Evolutionary conservation across 2,797 vertebrate species (phyloP), one percentile per base, ranked within the genome.

Genomic region (Micropoecilia bifurca): DNA sequence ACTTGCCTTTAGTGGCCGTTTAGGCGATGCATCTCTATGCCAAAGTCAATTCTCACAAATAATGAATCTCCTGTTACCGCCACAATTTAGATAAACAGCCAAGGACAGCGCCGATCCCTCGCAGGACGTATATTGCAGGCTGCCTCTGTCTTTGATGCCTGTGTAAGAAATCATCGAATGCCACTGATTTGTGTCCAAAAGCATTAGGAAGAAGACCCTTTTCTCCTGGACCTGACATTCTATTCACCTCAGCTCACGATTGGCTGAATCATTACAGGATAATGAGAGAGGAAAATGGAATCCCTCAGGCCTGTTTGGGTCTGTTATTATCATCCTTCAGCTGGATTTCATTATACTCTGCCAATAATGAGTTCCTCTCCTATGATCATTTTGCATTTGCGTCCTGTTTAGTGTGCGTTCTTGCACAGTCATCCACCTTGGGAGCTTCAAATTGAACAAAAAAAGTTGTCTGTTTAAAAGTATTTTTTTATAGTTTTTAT

Each of bases 231-330:
- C 80, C 79, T 80, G 77, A 79, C 86, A 79, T 80, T 87, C 82
- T 87, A 36, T 83, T 89, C 89, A 80, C 78, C 87, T 88, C 91
- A 66, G 84, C 87, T 84, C 88, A 85, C 78, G 85, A 86, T 92
- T 83, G 90, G 81, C 86, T 73, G 79, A 73, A 74, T 87, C 84
- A 89, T 94, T 89, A 90, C 89, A 63, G 87, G 39, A 80, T 91
- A 92, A 93, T 91, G 89, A 94, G 82, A 88, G 87, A 75, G 83
- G 87, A 87, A 87, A 93, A 91, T 91, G 88, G 88, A 93, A 80
- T 89, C 89, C 84, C 84, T 81, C 53, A 20, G 83, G 85, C 89
- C 77, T 83, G 82, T 90, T 94, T 87, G 84, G 79, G 76, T 87
- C 86, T 66, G 71, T 85, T 90, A 88, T 88, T 87, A 88, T 88